A percentile compares a stretch with the other conserved stretches of the same genome.
Evolutionary conservation across 37 sponge, comb jelly and placozoan species (phyloP).

Genomic region (Aphrocallistes beatrix): DNA sequence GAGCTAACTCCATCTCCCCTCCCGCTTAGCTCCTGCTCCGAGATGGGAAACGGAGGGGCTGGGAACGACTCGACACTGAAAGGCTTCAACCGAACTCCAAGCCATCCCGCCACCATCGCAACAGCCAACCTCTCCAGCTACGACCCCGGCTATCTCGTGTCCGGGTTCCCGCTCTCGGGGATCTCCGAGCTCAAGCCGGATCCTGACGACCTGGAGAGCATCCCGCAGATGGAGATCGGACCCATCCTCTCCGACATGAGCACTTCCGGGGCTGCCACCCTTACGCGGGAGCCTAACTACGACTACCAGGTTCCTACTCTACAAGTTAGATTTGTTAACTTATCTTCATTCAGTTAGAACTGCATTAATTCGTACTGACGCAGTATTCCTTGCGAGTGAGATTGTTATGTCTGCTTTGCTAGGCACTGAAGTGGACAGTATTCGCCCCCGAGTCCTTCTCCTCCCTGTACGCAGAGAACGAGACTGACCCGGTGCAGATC

Average conservation of each 20-base stretch:
- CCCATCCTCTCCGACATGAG: background rate
- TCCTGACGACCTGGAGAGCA: background rate
- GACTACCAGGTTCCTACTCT: background rate
- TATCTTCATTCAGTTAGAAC: background rate
- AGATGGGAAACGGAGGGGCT: background rate
- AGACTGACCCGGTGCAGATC: background rate
- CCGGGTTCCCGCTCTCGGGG: background rate
- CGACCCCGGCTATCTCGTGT: background rate
- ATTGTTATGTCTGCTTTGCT: too few relatives aligned
- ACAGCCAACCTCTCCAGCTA: background rate
- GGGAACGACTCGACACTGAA: background rate
- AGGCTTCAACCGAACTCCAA: background rate
- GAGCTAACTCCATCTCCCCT: too few relatives aligned
- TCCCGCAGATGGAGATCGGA: background rate
- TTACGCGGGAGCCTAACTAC: constrained; percentile 1
- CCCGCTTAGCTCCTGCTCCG: background rate
- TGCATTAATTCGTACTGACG: background rate
- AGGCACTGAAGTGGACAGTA: background rate
- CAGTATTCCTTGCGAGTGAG: background rate
- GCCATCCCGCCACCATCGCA: background rate
- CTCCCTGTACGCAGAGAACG: background rate
- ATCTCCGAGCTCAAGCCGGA: background rate
- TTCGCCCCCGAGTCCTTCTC: background rate
- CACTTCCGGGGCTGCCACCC: background rate
- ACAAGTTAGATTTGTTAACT: background rate